phyloP scores from a whole-genome alignment of 2,888 invertebrate species.

The Drosophila glabriapex region DNA sequence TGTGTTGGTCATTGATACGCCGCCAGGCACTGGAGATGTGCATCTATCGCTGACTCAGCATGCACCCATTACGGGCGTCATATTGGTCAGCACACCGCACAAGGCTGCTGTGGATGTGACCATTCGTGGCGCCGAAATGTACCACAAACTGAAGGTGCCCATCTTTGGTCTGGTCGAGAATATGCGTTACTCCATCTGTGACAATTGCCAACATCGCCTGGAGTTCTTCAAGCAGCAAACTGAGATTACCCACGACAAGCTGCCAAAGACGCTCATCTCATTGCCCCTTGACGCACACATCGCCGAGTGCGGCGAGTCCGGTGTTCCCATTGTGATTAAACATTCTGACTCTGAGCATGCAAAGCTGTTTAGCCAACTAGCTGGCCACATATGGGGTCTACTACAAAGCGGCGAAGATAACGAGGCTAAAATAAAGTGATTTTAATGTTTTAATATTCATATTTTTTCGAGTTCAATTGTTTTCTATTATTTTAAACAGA shows the following conservation, averaged over 20 bases:
- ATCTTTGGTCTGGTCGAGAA: constrained; percentile 96
- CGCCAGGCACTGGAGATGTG: constrained; percentile 98
- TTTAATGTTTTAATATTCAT: neutral
- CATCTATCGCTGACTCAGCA: constrained; percentile 96
- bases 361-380: constrained; percentile 62
- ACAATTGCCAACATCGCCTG: constrained; percentile 90
- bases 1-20: constrained; percentile 96
- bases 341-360: constrained; percentile 79
- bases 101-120: constrained; percentile 94
- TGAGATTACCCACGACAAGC: neutral
- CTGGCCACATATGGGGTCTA: constrained; percentile 47
- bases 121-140: constrained; percentile 94
- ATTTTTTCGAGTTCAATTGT: neutral
- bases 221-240: constrained; percentile 89
- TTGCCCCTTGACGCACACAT: constrained; percentile 83
- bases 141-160: constrained; percentile 92
- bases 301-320: constrained; percentile 83
- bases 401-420: constrained; percentile 14
- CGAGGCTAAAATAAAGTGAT: constrained; percentile 16
- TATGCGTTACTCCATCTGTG: constrained; percentile 93
- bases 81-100: constrained; percentile 98
- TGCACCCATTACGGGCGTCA: constrained; percentile 93
- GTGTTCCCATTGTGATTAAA: constrained; percentile 82
- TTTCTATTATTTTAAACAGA: constrained; percentile 1
- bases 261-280: constrained; percentile 89